Percentiles rank a stretch among this genome's conserved stretches.
These are phyloP conservation scores for Eristalinus aeneus DNA, from an alignment of 2,888 invertebrate species.

Conservation along the genomic window DNA sequence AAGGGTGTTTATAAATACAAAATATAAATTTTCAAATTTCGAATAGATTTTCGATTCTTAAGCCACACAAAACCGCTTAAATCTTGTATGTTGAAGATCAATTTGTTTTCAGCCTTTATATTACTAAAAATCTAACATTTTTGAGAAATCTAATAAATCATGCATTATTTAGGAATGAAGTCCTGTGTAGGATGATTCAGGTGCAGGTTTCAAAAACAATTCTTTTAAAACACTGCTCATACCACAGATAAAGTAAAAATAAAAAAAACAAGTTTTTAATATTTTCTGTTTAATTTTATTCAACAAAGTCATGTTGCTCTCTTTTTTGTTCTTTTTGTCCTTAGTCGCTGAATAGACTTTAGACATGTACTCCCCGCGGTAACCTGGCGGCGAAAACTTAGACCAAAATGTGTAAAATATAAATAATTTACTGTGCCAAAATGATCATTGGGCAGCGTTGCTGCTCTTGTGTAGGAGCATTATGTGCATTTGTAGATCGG, in stretches of 20 bases:
- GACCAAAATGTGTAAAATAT: background rate
- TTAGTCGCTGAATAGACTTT: constrained; percentile 15
- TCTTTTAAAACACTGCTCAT: too few relatives aligned
- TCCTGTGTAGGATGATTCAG: too few relatives aligned
- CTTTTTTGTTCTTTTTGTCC: background rate
- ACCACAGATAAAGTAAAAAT: background rate
- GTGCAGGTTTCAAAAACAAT: too few relatives aligned
- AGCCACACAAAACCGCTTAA: too few relatives aligned
- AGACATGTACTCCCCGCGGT: background rate
- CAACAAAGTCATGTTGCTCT: constrained; percentile 16
- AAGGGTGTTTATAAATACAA: too few relatives aligned
- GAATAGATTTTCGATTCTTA: too few relatives aligned
- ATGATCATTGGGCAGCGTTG: constrained; percentile 9
- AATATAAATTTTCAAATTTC: too few relatives aligned
- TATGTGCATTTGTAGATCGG: constrained; percentile 73
- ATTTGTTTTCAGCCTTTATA: too few relatives aligned
- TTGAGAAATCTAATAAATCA: too few relatives aligned
- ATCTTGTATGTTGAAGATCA: too few relatives aligned
- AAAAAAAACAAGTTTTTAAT: background rate
- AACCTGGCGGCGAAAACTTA: background rate
- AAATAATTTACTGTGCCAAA: background rate
- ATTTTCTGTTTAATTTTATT: background rate
- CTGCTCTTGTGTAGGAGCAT: constrained; percentile 70
- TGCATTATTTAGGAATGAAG: too few relatives aligned
- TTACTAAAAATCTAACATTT: too few relatives aligned